These are phyloP conservation scores for Hecatera dysodea DNA, from an alignment of 2,888 invertebrate genomes.

Conservation along the genomic window DNA sequence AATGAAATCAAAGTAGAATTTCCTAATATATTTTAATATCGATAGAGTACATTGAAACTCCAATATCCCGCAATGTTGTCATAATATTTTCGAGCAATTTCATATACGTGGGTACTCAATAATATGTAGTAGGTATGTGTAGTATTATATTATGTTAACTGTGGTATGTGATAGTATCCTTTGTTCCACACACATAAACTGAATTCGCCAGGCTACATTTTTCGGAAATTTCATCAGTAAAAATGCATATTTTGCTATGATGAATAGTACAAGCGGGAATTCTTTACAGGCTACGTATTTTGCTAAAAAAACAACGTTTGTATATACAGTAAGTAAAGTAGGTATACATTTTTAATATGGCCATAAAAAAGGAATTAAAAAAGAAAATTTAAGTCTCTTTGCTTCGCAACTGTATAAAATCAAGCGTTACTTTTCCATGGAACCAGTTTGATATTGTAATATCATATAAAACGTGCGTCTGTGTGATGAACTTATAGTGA, in stretches of 20 bases:
- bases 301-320: neutral
- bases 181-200: conserved; percentile 1
- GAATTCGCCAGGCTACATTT: neutral
- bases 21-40: neutral
- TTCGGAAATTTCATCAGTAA: conserved; percentile 3
- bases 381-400: neutral
- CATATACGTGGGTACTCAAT: conserved; percentile 1
- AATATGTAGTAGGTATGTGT: conserved; percentile 16
- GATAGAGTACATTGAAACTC: neutral
- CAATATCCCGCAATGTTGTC: neutral
- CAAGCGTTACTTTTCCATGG: neutral
- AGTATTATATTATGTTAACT: no score
- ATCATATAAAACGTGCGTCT: neutral
- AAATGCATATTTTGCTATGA: conserved; percentile 9
- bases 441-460: neutral
- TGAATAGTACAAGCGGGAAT: neutral
- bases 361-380: neutral
- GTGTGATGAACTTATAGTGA: neutral
- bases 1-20: neutral
- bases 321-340: neutral
- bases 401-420: neutral
- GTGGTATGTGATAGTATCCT: neutral
- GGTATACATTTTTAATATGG: neutral
- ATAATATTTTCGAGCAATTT: neutral
- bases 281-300: neutral